Base-by-base conservation (phyloP, 2,888 invertebrate genomes). In the Oxystoma pomonae region DNA sequence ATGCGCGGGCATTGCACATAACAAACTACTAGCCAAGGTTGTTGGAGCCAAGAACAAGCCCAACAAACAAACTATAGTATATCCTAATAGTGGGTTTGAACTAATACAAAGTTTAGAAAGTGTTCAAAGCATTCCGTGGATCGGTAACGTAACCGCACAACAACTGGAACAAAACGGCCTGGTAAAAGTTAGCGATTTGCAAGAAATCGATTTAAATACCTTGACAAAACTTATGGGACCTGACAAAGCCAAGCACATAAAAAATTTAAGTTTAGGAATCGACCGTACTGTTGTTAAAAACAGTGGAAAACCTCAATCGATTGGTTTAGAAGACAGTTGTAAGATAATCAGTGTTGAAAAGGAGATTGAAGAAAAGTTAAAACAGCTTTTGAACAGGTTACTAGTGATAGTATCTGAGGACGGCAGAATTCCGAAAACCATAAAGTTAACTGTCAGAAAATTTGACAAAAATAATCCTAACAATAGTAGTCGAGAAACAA, bases 1-100 rank as follows among this genome's bases (percentile, higher is more conserved):
- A 70, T 91, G 92, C 82, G 92, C 92, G 49, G 94, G 94, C 58
- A 85, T 94, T 66, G 88, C 90, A 35, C 90, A 92, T 73, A 94
- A 94, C 77, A 94, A 94, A 80, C 79, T 94, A 64, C 78, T 94
- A 74, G 90, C 94, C 1, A 94, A 94, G 81, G 80, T 94, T 67
- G 88, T 85, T 57, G 89, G 90, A 68, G 83, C 85, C 51, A 80
- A 86, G 67, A 84, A 91, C 75, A 92, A 92, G 77, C 94, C 94
- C 3, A 89, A 93, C 77, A 87, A 92, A 74, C 94, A 94, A 79
- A 92, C 93, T 0, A 84, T 88, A 20, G 81, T 93, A 67, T 89
- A 87, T 68, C 91, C 94, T 2, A 86, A 87, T 67, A 84, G 86
- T 73, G 87, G 86, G 7, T 78, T 83, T 59, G 82, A 83, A 65